Percentiles rank a stretch among this genome's conserved stretches.
phyloP scores from a whole-genome alignment of 1,140 invertebrate species.

The Lineus longissimus region DNA sequence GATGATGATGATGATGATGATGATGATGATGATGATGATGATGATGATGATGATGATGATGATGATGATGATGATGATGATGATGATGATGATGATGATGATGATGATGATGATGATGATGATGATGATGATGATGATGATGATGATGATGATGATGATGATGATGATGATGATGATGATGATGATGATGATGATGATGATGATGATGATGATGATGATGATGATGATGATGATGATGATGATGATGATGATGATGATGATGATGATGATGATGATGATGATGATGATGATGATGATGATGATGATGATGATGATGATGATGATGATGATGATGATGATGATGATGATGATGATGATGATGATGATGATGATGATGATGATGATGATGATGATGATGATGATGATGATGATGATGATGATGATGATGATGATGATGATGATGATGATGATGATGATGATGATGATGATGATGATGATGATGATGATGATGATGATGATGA shows the following conservation, averaged over 20 bases:
- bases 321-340: constrained; percentile 13
- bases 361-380: constrained; percentile 16
- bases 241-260: not conserved
- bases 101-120: constrained; percentile 12
- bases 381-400: constrained; percentile 20
- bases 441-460: constrained; percentile 13
- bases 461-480: constrained; percentile 8
- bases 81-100: constrained; percentile 17
- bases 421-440: constrained; percentile 23
- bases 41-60: constrained; percentile 21
- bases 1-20: constrained; percentile 17
- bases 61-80: constrained; percentile 19
- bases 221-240: not conserved
- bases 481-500: constrained; percentile 14
- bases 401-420: constrained; percentile 23
- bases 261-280: not conserved
- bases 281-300: not conserved
- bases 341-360: constrained; percentile 13
- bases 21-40: constrained; percentile 18
- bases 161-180: constrained; percentile 5
- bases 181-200: constrained; percentile 18
- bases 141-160: not conserved
- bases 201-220: not conserved
- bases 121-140: constrained; percentile 17
- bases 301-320: constrained; percentile 7